Evolutionary conservation across 2,113 vertebrate genomes (phyloP), one percentile per base, ranked within the genome.

Genomic region (Nycticebus coucang): DNA sequence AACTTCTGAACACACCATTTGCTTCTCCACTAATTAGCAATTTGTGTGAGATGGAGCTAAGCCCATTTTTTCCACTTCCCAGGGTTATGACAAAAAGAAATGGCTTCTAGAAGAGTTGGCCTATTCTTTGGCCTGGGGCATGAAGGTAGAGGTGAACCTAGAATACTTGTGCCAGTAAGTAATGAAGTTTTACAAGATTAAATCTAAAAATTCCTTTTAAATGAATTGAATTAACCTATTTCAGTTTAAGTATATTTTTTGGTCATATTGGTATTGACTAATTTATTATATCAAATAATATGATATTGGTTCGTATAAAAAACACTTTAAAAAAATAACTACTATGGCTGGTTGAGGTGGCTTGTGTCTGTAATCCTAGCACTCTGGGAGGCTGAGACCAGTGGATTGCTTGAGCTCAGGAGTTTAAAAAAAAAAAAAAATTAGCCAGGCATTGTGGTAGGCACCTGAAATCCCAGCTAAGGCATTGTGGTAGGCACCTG

Each of bases 261-360:
- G 68, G 15, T 60, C 41, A 55, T 86, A 41, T 60, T 91, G 10
- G 22, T 74, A 87, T 83, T 82, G n/a, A 74, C 60, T 82, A 55
- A 84, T 66, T 78, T 88, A 35, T 55, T 94, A 4, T 79, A 59
- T 80, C 50, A 86, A 64, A 35, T 79, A 87, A 87, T 81, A 82
- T 4, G 1, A n/a, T 41, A 41, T 41, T 41, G 41, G 41, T 41
- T 41, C 41, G 5, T 41, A 41, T 41, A 41, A 41, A 41, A 41
- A 41, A 41, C 41, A 41, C 41, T 41, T 41, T 41, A 41, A 41
- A 41, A 50, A 50, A 50, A 50, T 5, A 50, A 50, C 45, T 50
- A 50, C 45, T 50, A 50, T 50, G 45, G 45, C 45, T 50, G 45
- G 7, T 50, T 9, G 8, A 50, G 45, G 45, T 50, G 45, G 45